These are phyloP conservation scores for Dorcus parallelipipedus DNA, from an alignment of 2,888 invertebrate genomes.

Conservation along the genomic window DNA sequence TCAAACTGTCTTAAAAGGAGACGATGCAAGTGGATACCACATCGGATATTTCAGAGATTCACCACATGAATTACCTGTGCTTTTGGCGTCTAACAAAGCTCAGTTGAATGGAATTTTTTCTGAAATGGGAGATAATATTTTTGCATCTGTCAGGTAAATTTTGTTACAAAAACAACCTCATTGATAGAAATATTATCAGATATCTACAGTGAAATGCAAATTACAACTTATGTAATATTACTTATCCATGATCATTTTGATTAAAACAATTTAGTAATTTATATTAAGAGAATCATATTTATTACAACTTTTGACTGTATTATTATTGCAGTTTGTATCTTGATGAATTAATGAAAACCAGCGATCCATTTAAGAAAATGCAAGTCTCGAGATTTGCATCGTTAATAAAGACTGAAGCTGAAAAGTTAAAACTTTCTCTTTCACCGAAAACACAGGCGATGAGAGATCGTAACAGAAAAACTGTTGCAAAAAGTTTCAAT, in stretches of 20 bases:
- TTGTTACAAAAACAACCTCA: not conserved
- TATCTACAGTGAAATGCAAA: too few species aligned
- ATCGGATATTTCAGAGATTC: constrained; percentile 89
- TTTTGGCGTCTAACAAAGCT: constrained; percentile 75
- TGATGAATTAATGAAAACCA: constrained; percentile 54
- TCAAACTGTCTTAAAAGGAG: constrained; percentile 73
- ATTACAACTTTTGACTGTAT: not conserved
- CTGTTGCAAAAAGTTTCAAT: constrained; percentile 73
- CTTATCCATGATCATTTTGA: too few species aligned
- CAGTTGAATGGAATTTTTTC: constrained; percentile 65
- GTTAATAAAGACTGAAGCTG: constrained; percentile 61
- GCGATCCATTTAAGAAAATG: constrained; percentile 62
- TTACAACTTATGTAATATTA: too few species aligned
- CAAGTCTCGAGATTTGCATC: constrained; percentile 59
- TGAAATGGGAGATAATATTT: constrained; percentile 74
- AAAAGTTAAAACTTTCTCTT: constrained; percentile 57
- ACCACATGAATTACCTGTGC: constrained; percentile 68
- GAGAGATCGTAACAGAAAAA: constrained; percentile 58
- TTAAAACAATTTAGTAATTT: too few species aligned
- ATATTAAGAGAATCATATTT: too few species aligned
- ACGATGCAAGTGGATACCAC: constrained; percentile 71
- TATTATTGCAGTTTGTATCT: constrained; percentile 52
- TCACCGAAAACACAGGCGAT: constrained; percentile 58
- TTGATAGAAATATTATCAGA: too few species aligned
- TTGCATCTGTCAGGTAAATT: constrained; percentile 72